Evolutionary conservation across 2,113 vertebrate species (phyloP).

Genomic region (Ranitomeya variabilis): DNA sequence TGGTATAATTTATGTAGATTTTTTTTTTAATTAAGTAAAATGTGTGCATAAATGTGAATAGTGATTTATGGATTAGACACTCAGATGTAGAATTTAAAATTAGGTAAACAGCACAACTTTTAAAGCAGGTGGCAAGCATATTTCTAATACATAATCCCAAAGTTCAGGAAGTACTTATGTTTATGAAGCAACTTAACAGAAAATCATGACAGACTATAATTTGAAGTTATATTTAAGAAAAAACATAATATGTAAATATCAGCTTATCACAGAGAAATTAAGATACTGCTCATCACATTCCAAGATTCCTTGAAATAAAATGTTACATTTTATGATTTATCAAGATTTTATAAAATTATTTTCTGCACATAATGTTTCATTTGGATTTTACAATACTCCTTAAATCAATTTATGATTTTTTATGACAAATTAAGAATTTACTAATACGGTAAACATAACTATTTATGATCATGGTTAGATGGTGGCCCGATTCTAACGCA

Average conservation of each 20-base stretch:
- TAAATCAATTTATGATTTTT: constrained; percentile 19
- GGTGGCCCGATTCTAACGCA: too few species aligned
- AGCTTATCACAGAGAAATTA: constrained; percentile 29
- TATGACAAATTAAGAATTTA: too few species aligned
- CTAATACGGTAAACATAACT: too few species aligned
- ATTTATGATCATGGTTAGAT: too few species aligned
- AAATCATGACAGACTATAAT: neutral
- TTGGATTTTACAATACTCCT: neutral
- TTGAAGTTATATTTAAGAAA: constrained; percentile 31
- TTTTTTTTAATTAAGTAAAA: too few species aligned
- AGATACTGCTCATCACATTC: constrained; percentile 25
- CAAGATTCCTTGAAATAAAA: constrained; percentile 39
- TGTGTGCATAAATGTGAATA: too few species aligned
- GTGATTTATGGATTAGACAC: neutral
- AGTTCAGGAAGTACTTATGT: constrained; percentile 13
- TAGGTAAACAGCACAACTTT: neutral
- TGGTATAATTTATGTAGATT: neutral
- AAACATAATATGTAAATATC: constrained; percentile 44
- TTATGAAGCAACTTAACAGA: constrained; percentile 1
- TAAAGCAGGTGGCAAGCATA: constrained; percentile 15
- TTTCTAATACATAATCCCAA: constrained; percentile 27
- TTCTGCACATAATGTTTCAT: neutral
- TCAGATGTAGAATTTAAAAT: neutral
- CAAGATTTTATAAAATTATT: constrained; percentile 30
- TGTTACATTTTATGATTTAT: constrained; percentile 30